A percentile compares a stretch with the other conserved stretches of the same genome.
Conservation (phyloP, 2,888 invertebrate species). For the Thyatira batis region DNA sequence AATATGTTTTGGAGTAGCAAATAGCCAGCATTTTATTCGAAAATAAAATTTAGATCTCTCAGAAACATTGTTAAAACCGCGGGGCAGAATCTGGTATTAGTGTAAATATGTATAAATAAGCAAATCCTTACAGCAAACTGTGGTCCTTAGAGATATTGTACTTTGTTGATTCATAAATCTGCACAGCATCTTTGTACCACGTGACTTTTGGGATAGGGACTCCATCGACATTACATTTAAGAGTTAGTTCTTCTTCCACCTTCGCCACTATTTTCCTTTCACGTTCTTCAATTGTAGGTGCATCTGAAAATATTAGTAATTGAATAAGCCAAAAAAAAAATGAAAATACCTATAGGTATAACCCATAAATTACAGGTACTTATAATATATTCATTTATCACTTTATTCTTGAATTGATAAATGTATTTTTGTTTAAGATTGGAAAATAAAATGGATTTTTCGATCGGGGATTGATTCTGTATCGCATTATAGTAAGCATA, state of each 20-base stretch:
- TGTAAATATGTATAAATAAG: constrained; percentile 5
- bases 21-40: no score
- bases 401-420: no score
- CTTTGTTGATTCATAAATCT: constrained; percentile 13
- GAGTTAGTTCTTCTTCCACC: constrained; percentile 27
- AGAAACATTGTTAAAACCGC: no score
- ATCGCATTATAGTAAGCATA: neutral
- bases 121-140: constrained; percentile 43
- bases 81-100: neutral
- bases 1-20: no score
- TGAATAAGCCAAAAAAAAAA: no score
- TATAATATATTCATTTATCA: no score
- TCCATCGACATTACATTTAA: constrained; percentile 42
- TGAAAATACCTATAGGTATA: no score
- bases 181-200: constrained; percentile 38
- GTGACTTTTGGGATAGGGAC: constrained; percentile 39
- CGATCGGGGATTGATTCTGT: no score
- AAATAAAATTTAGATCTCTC: no score
- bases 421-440: no score
- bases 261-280: constrained; percentile 9
- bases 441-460: no score
- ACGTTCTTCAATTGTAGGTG: constrained; percentile 33
- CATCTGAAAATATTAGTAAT: constrained; percentile 37
- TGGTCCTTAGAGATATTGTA: constrained; percentile 22
- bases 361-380: no score